Evolutionary conservation across 2,113 vertebrate species (phyloP).

Genomic region (Centropus bengalensis): DNA sequence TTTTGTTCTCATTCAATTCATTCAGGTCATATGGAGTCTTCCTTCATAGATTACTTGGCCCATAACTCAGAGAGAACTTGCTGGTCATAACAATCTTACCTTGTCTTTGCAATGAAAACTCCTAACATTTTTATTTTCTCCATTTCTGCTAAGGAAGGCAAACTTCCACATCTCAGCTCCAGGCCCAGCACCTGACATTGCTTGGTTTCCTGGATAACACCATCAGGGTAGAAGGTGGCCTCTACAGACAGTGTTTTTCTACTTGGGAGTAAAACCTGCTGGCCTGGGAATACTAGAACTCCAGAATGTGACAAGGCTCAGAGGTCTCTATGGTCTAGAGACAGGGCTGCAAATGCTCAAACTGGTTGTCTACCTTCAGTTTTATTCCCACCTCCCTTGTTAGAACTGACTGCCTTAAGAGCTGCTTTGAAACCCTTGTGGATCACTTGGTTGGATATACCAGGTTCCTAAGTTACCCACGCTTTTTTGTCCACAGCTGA

Average conservation of each 20-base stretch:
- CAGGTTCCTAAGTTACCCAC: background rate
- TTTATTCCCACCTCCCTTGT: background rate
- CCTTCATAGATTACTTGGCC: background rate
- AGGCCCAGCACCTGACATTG: background rate
- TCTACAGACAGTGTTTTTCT: background rate
- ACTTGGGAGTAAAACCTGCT: background rate
- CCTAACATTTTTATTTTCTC: background rate
- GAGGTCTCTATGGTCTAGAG: no score
- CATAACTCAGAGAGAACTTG: background rate
- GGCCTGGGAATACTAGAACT: background rate
- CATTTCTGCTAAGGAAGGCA: background rate
- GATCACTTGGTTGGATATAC: background rate
- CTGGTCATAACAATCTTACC: fast-evolving
- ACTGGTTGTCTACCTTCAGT: background rate
- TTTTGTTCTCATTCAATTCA: background rate
- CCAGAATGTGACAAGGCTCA: background rate
- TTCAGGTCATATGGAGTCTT: background rate
- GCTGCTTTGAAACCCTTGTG: background rate
- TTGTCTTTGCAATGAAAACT: background rate
- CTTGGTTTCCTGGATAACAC: background rate
- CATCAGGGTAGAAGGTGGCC: background rate
- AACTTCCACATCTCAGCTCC: background rate
- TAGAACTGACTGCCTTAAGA: background rate
- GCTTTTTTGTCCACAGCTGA: background rate
- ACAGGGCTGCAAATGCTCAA: fast-evolving